A percentile compares a stretch with the other conserved stretches of the same genome.
Conservation (phyloP, 2,113 vertebrate genomes). For the Pluvialis apricaria region DNA sequence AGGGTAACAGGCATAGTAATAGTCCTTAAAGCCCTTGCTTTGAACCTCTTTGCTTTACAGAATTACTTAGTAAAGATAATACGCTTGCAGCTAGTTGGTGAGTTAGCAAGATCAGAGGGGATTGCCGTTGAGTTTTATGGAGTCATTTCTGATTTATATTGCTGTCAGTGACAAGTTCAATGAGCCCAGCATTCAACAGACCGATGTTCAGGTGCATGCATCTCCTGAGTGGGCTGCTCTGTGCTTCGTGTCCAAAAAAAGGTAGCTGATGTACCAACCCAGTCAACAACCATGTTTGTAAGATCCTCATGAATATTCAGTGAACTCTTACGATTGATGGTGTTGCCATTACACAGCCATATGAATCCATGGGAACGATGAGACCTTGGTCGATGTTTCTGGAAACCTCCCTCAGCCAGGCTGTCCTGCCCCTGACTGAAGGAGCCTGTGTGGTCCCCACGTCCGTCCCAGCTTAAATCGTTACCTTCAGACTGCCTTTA, state of each 20-base stretch:
- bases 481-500: not conserved
- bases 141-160: slow-evolving; percentile 17
- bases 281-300: not conserved
- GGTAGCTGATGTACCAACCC: not conserved
- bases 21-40: not conserved
- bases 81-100: not conserved
- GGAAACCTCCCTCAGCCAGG: not conserved
- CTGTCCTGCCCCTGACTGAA: not conserved
- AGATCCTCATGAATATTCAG: not conserved
- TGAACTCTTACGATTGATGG: not conserved
- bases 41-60: not conserved
- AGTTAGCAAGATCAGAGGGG: not conserved
- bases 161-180: not conserved
- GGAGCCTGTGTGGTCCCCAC: not conserved
- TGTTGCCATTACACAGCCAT: not conserved
- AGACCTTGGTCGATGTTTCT: not conserved
- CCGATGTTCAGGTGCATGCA: not conserved
- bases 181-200: slow-evolving; percentile 17
- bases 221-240: not conserved
- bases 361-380: not conserved
- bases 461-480: rapidly evolving
- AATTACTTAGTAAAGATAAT: not conserved
- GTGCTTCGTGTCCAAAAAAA: not conserved
- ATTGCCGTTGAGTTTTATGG: not conserved
- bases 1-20: not conserved